Base-by-base conservation (phyloP, 2,888 invertebrate genomes). In the Disparrhopalites patrizii region DNA sequence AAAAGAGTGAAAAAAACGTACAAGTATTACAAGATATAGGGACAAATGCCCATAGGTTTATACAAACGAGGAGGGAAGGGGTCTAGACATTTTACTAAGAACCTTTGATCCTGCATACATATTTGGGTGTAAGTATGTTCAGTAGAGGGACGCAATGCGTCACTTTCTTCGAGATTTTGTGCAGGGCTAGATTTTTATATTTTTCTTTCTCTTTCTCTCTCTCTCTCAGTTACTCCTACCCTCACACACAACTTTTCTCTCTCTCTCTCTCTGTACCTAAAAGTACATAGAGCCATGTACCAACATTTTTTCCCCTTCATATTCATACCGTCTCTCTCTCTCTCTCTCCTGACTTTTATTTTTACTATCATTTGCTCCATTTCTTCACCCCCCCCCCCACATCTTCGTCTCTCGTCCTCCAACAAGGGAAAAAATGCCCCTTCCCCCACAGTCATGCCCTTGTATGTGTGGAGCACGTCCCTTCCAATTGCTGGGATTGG, bases 81-180 rank as follows among this genome's bases (percentile, higher is more conserved):
- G 23, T 25, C 23, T n/a, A 47, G 47, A 47, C 23, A 47, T 47
- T 47, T 47, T 23, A 8, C 23, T 47, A 47, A 23, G 23, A 47
- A 18, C 47, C 23, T 47, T 47, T 47, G 47, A 47, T 47, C 47
- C 47, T 47, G 5, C 58, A 43, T 43, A 33, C 58, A n/a, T 60
- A 43, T 43, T 20, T n/a, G 28, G 30, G 50, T 20, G 31, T 18
- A 50, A 50, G 61, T 61, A 61, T 33, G 50, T 33, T 61, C 51
- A 61, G 31, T 51, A 54, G 57, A 66, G 57, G 28, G 66, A 62
- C 66, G 66, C 57, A 66, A 56, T 62, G 66, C 62, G 62, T 66
- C 62, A 66, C 51, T 62, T 66, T 66, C 62, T 52, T 57, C 51
- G 23, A 57, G 58, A 65, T 65, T 65, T 56, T 64, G 50, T 47